phyloP scores from a whole-genome alignment of 1,140 invertebrate genomes.

The Zaprionus davidi region DNA sequence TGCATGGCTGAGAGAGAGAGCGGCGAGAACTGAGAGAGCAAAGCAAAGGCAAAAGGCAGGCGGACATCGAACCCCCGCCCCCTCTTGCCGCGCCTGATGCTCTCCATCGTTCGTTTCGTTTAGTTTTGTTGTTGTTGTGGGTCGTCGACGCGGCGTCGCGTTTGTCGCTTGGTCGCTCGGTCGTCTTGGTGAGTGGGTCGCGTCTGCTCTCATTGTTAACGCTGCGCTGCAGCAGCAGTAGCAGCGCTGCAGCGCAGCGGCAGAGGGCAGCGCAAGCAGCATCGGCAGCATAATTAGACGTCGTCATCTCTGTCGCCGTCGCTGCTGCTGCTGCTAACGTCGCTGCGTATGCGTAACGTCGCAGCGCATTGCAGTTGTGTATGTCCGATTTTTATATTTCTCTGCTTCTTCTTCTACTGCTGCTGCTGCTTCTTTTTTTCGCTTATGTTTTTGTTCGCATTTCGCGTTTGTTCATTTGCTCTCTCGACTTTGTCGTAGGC shows the following conservation, averaged over 20 bases:
- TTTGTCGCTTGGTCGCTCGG: constrained; percentile 53
- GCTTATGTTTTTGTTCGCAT: constrained; percentile 24
- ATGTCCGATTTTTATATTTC: constrained; percentile 9
- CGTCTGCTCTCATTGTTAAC: constrained; percentile 34
- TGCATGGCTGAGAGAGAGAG: constrained; percentile 23
- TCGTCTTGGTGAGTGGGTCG: constrained; percentile 54
- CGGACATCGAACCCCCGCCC: constrained; percentile 26
- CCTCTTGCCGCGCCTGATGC: constrained; percentile 43
- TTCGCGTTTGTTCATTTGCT: constrained; percentile 5
- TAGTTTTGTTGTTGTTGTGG: constrained; percentile 70
- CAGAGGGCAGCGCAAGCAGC: neutral
- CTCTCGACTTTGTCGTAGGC: neutral
- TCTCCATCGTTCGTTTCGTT: constrained; percentile 33
- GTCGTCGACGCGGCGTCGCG: constrained; percentile 53
- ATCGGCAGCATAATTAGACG: constrained; percentile 54
- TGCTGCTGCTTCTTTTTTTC: constrained; percentile 1
- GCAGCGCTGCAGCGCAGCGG: neutral
- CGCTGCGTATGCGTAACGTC: constrained; percentile 47
- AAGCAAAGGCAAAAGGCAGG: constrained; percentile 26
- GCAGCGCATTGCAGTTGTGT: constrained; percentile 42
- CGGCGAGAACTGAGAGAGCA: constrained; percentile 13
- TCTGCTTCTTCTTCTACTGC: neutral
- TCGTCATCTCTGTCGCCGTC: constrained; percentile 20
- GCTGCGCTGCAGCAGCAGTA: constrained; percentile 4
- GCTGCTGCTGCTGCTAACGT: constrained; percentile 16